A percentile compares a stretch with the other conserved stretches of the same genome.
phyloP scores from a whole-genome alignment of 2,888 invertebrate species.

The Dermolepida albohirtum region DNA sequence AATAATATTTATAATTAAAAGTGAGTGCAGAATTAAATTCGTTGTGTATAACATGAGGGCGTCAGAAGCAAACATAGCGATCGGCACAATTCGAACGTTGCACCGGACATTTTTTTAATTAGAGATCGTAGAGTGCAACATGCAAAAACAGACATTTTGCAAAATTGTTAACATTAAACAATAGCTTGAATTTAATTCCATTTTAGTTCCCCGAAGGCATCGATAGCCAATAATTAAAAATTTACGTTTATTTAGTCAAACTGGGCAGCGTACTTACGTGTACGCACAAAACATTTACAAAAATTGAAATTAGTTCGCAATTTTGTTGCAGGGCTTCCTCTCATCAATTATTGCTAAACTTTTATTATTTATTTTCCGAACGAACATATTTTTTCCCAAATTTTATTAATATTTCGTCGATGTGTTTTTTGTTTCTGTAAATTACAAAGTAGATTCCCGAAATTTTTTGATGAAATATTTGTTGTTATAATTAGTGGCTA shows the following conservation, averaged over 20 bases:
- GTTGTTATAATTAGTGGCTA: no score
- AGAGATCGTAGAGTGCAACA: constrained; percentile 51
- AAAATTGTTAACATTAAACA: constrained; percentile 45
- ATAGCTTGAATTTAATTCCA: constrained; percentile 60
- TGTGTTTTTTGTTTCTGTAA: no score
- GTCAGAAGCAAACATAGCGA: constrained; percentile 25
- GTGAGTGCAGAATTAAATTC: constrained; percentile 46
- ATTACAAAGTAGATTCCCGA: no score
- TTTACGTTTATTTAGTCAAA: constrained; percentile 62
- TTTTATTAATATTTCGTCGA: constrained; percentile 8
- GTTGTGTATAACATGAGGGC: constrained; percentile 28
- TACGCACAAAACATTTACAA: constrained; percentile 37
- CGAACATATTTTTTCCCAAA: constrained; percentile 27
- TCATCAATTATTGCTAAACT: constrained; percentile 43
- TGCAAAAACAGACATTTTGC: constrained; percentile 45
- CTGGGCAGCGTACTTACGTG: constrained; percentile 19
- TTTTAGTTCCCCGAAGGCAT: constrained; percentile 60
- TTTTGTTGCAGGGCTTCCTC: constrained; percentile 33
- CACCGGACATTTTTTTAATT: constrained; percentile 60
- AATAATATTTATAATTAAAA: constrained; percentile 44
- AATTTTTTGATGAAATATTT: no score
- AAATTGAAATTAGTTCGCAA: constrained; percentile 43
- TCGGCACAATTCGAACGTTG: constrained; percentile 46
- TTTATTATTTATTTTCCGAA: constrained; percentile 41
- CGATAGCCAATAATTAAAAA: constrained; percentile 63